Evolutionary conservation across 2,888 invertebrate genomes (phyloP), one percentile per base, ranked within the genome.

Genomic region (Acanthopleura granulata): DNA sequence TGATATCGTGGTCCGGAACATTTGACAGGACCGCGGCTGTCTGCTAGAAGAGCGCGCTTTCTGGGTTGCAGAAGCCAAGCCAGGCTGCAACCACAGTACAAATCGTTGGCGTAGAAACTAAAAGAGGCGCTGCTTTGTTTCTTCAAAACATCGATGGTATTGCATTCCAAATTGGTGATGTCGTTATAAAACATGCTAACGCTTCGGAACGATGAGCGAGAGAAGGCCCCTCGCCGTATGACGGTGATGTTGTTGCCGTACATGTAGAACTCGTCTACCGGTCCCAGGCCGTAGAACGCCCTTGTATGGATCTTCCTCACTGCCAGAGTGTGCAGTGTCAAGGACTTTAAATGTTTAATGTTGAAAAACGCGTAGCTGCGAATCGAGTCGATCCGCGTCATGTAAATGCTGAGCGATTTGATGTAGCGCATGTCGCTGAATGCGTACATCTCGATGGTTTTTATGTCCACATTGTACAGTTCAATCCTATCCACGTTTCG

Each of bases 311-410:
- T 57, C 51, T 80, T 76, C 73, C 78, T 80, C 14, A 80, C 30
- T 30, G 78, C 78, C 29, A 66, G 29, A 27, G 66, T 66, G 25
- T 66, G 66, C 22, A 66, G 22, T 6, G 66, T 22, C 15, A 66
- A 66, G 3, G 29, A 27, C 12, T 72, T 71, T 18, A 80, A 18
- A 30, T 74, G 71, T 25, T 49, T 62, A 16, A 80, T 71, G n/a
- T 71, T 62, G n/a, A 72, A 73, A 71, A 80, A 80, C 0, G 80
- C 78, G 61, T 77, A 80, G 27, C 78, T 77, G 71, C 77, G 77
- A 30, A 80, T 73, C 49, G 74, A 78, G 1, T 75, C 77, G 30
- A 80, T 75, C 0, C 76, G 76, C 18, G 77, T 74, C 70, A 78
- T 78, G 15, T 78, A 74, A 49, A 80, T 62, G 14, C 72, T 29